Percentiles rank a stretch among this genome's conserved stretches.
Evolutionary conservation across 2,888 invertebrate species (phyloP).

Genomic region (Torymus aiolomorphi): DNA sequence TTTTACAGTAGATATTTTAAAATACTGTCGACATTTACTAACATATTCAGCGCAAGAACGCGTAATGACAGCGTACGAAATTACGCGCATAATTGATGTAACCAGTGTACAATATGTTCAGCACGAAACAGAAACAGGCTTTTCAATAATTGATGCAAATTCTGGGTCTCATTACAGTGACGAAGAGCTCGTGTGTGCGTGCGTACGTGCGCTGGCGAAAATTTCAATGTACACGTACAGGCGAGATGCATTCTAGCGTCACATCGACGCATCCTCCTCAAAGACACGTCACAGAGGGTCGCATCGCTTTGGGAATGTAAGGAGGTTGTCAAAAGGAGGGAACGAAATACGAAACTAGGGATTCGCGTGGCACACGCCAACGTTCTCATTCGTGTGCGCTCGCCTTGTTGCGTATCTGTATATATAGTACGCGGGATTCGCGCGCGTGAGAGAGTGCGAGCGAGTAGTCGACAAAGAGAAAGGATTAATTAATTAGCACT

Average conservation of each 20-base stretch:
- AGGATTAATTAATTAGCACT: conserved; percentile 49
- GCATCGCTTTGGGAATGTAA: conserved; percentile 21
- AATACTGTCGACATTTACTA: too few species aligned
- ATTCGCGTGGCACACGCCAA: conserved; percentile 13
- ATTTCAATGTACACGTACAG: neutral
- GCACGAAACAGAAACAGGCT: too few species aligned
- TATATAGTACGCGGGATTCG: conserved; percentile 1
- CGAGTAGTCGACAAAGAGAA: conserved; percentile 19
- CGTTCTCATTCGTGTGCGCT: neutral
- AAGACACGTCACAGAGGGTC: neutral
- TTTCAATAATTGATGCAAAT: neutral
- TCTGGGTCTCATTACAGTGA: conserved; percentile 13
- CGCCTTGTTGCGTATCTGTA: conserved; percentile 9
- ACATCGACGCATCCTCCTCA: too few species aligned
- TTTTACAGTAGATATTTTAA: too few species aligned
- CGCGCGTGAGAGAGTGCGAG: conserved; percentile 38
- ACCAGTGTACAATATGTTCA: too few species aligned
- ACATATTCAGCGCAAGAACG: too few species aligned
- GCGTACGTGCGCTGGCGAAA: neutral
- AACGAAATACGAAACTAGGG: conserved; percentile 29
- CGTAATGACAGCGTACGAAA: too few species aligned
- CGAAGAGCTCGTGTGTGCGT: neutral
- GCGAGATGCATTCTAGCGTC: neutral
- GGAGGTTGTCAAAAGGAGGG: conserved; percentile 44
- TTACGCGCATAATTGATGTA: too few species aligned